Evolutionary conservation across 2,113 vertebrate genomes (phyloP), one percentile per base, ranked within the genome.

Genomic region (Cercopithecus mona): DNA sequence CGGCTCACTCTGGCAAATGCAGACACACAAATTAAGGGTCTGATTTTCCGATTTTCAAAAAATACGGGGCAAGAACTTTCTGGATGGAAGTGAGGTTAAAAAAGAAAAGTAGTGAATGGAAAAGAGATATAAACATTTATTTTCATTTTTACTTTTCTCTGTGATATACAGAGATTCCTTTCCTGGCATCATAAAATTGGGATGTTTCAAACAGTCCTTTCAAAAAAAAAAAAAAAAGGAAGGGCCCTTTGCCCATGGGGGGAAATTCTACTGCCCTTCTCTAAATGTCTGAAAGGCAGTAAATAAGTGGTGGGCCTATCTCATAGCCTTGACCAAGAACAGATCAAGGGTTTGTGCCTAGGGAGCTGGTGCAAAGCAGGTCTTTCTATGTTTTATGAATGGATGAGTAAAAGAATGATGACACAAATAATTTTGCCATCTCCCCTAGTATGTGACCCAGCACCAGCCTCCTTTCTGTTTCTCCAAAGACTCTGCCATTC

Each of bases 11-110:
- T 1, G 8, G 48, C 13, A 64, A 78, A 20, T 6, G 1, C 52
- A 55, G 94, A 61, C 73, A n/a, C 30, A 52, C 79, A 89, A 78
- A 82, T 73, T 17, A 84, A 94, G 84, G 92, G 89, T 80, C 97
- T 86, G 83, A 81, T 80, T 94, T 97, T 95, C 89, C 68, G 90
- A 94, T 90, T 92, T 94, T 92, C 93, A n/a, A 92, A 95, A 96
- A 97, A 85, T 78, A 94, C 27, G 50, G 84, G 89, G 84, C 84
- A 95, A 94, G 90, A 90, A 92, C 82, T 79, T 81, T 81, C 76
- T 73, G 92, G 61, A 66, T 94, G 64, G 93, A 93, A 94, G 94
- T 92, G 82, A 96, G 83, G 43, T 68, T 35, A 38, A 45, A 75
- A 82, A 64, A 50, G 73, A 78, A 68, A 92, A 81, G 38, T 25